Evolutionary conservation across 2,888 invertebrate genomes (phyloP), one percentile per base, ranked within the genome.

Genomic region (Meta bourneti): DNA sequence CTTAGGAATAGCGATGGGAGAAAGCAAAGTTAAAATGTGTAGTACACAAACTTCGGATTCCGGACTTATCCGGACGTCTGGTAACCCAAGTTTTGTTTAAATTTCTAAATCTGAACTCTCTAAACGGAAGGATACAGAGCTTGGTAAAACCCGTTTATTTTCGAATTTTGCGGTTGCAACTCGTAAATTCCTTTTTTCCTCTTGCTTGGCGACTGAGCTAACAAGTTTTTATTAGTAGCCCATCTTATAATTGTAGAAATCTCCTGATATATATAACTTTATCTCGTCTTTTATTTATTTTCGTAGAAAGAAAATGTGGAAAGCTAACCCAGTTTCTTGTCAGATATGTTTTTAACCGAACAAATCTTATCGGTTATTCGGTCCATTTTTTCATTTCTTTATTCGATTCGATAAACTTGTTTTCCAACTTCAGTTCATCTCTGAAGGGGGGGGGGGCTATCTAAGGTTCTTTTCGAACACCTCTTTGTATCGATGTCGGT

Each of bases 381-480:
- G 11, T 16, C 79, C 16, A 79, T 34, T 79, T 69, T n/a, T 51
- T 75, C 7, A 16, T 75, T 79, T 16, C 6, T 61, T 79, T 13
- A n/a, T 34, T 61, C 9, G 52, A 6, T 61, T 20, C 34, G 79
- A 61, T 79, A 61, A 79, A 61, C 79, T 79, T 79, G 79, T 79
- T 79, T 79, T 79, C 19, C 34, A 79, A 79, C 13, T n/a, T 51
- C 49, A 5, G n/a, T 51, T 7, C 16, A 52, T 9, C 52, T 48
- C n/a, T n/a, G 13, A 16, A n/a, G 2, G 7, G 13, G 61, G 61
- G 61, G 16, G 61, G 61, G 6, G 61, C 5, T 7, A 16, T 61
- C 16, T 11, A 61, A 61, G 61, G 61, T 34, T 61, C 61, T 61
- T 61, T 34, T 34, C 16, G 49, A 51, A 34, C 34, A 61, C 61